Percentiles rank a stretch among this genome's conserved stretches.
phyloP scores from a whole-genome alignment of 2,113 vertebrate genomes.

The Nanorana parkeri region DNA sequence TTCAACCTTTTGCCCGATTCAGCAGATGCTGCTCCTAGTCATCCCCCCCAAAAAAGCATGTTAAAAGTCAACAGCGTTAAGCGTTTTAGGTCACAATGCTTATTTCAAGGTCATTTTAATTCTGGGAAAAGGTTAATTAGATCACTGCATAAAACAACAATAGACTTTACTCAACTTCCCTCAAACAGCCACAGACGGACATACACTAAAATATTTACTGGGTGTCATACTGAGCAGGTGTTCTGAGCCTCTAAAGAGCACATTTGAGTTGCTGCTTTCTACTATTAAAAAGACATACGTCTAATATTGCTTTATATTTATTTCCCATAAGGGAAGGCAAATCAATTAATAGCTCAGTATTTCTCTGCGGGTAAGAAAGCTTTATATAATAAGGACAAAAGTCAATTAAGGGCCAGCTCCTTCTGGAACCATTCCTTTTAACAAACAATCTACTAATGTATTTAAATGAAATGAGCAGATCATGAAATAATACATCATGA shows the following conservation, averaged over 20 bases:
- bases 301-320: constrained; percentile 54
- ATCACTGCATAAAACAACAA: constrained; percentile 79
- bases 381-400: constrained; percentile 47
- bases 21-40: constrained; percentile 76
- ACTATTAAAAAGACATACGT: constrained; percentile 51
- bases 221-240: constrained; percentile 54
- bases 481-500: constrained; percentile 14
- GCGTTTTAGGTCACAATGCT: constrained; percentile 75
- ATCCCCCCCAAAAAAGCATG: constrained; percentile 69
- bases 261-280: constrained; percentile 21
- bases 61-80: constrained; percentile 81
- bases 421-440: constrained; percentile 15
- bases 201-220: constrained; percentile 54
- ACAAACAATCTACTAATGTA: constrained; percentile 47
- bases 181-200: constrained; percentile 65
- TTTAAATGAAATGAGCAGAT: constrained; percentile 29
- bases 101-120: constrained; percentile 82
- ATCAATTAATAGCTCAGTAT: constrained; percentile 50
- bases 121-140: constrained; percentile 82
- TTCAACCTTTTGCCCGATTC: constrained; percentile 77
- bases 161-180: constrained; percentile 69
- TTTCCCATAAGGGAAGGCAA: constrained; percentile 50
- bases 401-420: constrained; percentile 41
- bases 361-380: constrained; percentile 34
- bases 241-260: constrained; percentile 38